Evolutionary conservation across 1,140 invertebrate species (phyloP).

Genomic region (Procambarus virginalis): DNA sequence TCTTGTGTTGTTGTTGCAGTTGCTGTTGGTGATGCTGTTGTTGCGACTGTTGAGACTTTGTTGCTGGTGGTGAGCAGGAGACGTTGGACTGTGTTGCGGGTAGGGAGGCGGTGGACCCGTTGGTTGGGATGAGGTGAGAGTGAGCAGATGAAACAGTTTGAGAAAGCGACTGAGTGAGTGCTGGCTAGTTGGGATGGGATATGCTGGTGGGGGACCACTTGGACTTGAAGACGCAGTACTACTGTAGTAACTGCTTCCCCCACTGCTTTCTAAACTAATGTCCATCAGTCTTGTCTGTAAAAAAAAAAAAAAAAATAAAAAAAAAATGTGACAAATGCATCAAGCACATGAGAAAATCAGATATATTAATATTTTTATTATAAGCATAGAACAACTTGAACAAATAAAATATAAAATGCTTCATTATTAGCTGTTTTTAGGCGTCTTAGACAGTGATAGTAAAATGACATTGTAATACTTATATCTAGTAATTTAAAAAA

Average conservation of each 20-base stretch:
- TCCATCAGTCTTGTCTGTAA: slow-evolving; percentile 51
- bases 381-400: neutral
- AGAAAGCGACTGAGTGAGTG: slow-evolving; percentile 22
- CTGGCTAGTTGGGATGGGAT: slow-evolving; percentile 45
- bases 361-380: neutral
- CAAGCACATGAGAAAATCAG: neutral
- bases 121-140: slow-evolving; percentile 37
- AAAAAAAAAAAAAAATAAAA: no score
- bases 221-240: slow-evolving; percentile 44
- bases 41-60: slow-evolving; percentile 38
- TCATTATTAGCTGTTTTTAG: neutral
- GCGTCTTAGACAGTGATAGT: neutral
- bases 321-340: neutral
- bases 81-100: slow-evolving; percentile 35
- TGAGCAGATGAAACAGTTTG: slow-evolving; percentile 34
- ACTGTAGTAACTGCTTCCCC: slow-evolving; percentile 37
- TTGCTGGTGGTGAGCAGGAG: slow-evolving; percentile 46
- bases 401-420: neutral
- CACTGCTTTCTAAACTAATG: slow-evolving; percentile 47
- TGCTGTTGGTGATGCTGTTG: slow-evolving; percentile 35
- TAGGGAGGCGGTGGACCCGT: slow-evolving; percentile 57
- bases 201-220: slow-evolving; percentile 47
- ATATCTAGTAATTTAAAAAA: neutral
- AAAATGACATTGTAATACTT: no score
- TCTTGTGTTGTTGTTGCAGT: slow-evolving; percentile 35